These are phyloP conservation scores for Eumacrocentrus americanus DNA, from an alignment of 2,888 invertebrate species.

Conservation along the genomic window DNA sequence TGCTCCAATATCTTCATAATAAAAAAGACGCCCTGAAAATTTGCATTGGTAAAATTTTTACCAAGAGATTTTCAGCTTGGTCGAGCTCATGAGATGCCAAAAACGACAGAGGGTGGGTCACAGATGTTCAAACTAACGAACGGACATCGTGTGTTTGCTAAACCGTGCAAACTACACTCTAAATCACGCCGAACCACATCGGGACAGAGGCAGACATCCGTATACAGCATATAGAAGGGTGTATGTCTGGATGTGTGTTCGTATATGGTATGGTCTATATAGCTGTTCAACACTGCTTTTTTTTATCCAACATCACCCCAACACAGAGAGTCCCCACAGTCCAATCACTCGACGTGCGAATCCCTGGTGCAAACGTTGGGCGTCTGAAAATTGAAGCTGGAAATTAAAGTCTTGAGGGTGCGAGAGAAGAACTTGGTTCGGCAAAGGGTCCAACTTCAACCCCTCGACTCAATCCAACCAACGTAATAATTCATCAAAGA, in stretches of 20 bases:
- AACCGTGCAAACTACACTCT: slow-evolving; percentile 39
- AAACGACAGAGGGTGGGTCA: slow-evolving; percentile 27
- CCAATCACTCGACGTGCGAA: slow-evolving; percentile 12
- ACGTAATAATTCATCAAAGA: neutral
- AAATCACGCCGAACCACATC: slow-evolving; percentile 38
- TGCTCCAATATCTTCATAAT: neutral
- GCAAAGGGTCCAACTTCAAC: neutral
- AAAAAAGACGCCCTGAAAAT: neutral
- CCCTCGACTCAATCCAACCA: neutral
- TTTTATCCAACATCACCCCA: slow-evolving; percentile 23
- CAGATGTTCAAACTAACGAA: slow-evolving; percentile 40
- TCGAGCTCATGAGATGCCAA: neutral
- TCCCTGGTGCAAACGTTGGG: slow-evolving; percentile 13
- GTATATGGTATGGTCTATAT: slow-evolving; percentile 23
- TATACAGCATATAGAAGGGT: neutral
- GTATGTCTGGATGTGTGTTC: no score
- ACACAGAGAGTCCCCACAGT: neutral
- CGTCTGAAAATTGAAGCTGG: slow-evolving; percentile 13
- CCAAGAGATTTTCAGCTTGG: slow-evolving; percentile 1
- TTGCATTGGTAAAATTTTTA: slow-evolving; percentile 4
- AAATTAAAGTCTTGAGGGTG: slow-evolving; percentile 10
- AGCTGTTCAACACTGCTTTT: slow-evolving; percentile 35
- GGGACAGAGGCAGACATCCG: slow-evolving; percentile 26
- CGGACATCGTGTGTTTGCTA: slow-evolving; percentile 35
- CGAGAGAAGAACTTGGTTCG: neutral